Base-by-base conservation (phyloP, 2,113 vertebrate species). In the Brachyistius frenatus region DNA sequence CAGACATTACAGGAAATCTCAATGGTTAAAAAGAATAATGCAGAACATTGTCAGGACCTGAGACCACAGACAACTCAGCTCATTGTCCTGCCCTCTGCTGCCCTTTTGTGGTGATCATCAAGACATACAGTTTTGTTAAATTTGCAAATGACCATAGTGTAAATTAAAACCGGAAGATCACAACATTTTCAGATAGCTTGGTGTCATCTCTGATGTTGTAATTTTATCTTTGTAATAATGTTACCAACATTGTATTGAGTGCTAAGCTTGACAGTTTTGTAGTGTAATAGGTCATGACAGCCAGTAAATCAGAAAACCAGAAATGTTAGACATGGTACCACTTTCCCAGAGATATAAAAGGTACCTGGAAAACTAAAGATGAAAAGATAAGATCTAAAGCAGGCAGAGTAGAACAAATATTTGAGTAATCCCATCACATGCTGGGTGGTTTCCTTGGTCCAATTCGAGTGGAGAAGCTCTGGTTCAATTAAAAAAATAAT, bases 401-500 rank as follows among this genome's bases (percentile, higher is more conserved):
- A 14, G 0, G 32, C 10, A 8, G 16, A 49, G 4, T 30, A 2
- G 11, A 54, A n/a, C 44, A 41, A 14, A 69, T 36, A 7, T 30
- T 31, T 49, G 36, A 54, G 63, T 52, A n/a, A 60, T 23, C 3
- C 33, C 4, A 2, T 47, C 8, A 50, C 3, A 14, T 56, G 31
- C 52, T 33, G 32, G 0, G 32, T 15, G 9, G 1, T 37, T 32
- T 44, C 37, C 0, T 46, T 62, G 95, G 96, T 52, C 96, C 96
- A 61, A 96, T 96, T 32, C 50, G 13, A 39, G n/a, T 83, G 97
- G 95, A 75, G 96, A 97, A 64, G 95, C 95, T 65, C 95, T 95
- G 41, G 95, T 95, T 98, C 81, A 15, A 23, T 32, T 35, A 4
- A 10, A 69, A 32, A 70, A 64, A 7, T 55, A 14, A 69, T 46